Conservation (phyloP, 2,797 vertebrate species). For the Pristis pectinata region DNA sequence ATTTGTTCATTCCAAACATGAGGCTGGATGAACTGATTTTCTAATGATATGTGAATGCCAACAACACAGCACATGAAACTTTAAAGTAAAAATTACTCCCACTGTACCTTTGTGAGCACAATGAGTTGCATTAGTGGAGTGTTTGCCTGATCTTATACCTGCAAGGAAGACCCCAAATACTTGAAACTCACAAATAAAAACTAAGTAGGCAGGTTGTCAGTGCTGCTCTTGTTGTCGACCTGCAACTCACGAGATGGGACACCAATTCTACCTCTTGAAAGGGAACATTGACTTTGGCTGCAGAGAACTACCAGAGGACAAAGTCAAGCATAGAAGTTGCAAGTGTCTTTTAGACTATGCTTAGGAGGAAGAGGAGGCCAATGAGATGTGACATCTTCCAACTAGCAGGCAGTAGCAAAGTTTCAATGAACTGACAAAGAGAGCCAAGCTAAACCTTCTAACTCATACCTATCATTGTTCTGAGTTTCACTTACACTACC, state of each 20-base stretch:
- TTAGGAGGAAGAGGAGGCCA: background rate
- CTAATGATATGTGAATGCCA: background rate
- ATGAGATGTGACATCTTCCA: background rate
- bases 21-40: background rate
- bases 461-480: background rate
- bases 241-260: background rate
- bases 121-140: background rate
- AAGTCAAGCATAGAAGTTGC: background rate
- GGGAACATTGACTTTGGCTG: background rate
- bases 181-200: background rate
- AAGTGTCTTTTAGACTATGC: no score
- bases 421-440: no score
- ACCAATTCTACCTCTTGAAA: background rate
- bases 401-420: background rate
- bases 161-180: background rate
- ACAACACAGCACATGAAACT: constrained; percentile 9
- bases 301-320: background rate
- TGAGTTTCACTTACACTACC: background rate
- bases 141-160: background rate
- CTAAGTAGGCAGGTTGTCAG: background rate
- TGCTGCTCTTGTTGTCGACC: background rate
- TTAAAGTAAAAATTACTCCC: background rate
- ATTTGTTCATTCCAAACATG: background rate
- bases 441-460: background rate
- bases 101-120: background rate